Base-by-base conservation (phyloP, 2,888 invertebrate species). In the Nomada ferruginata region DNA sequence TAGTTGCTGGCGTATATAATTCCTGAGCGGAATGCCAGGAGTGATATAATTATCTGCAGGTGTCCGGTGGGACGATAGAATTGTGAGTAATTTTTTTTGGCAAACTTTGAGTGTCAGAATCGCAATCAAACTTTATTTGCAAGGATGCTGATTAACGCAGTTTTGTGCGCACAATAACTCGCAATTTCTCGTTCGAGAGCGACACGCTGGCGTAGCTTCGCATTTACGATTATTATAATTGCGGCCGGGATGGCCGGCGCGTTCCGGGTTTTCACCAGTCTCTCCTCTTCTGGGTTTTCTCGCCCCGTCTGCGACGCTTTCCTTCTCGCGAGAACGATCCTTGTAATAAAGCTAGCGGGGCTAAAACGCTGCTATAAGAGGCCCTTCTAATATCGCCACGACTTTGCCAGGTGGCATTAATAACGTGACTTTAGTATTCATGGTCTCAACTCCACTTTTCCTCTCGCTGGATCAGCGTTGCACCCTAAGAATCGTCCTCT, bases 161-260 rank as follows among this genome's bases (percentile, higher is more conserved):
- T 36, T 36, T 7, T 36, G 36, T 5, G 3, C 15, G 47, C 76
- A 79, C 83, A 76, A 70, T 70, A 78, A 72, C 55, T 64, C 59
- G 13, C 26, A 55, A 50, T 15, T 59, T 57, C 20, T 50, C 59
- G 36, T 55, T 47, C 50, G 26, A 47, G 44, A 29, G 53, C 36
- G 50, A 57, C 76, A 72, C 68, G 68, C 57, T 36, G 69, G 59
- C 60, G 72, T 66, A 82, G 79, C 73, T 77, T 76, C 63, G 76
- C 86, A 86, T 84, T 86, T 84, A 79, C 86, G 84, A 83, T 86
- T 86, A 86, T 84, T 86, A 80, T 75, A 84, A 86, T 76, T 72
- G 55, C 76, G 61, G 68, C 50, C 78, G 76, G 66, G 79, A 75
- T 76, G 55, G 74, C 55, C 70, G 52, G 11, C 47, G 69, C 55